phyloP scores from a whole-genome alignment of 2,888 invertebrate species.

The Drosophila subquinaria region DNA sequence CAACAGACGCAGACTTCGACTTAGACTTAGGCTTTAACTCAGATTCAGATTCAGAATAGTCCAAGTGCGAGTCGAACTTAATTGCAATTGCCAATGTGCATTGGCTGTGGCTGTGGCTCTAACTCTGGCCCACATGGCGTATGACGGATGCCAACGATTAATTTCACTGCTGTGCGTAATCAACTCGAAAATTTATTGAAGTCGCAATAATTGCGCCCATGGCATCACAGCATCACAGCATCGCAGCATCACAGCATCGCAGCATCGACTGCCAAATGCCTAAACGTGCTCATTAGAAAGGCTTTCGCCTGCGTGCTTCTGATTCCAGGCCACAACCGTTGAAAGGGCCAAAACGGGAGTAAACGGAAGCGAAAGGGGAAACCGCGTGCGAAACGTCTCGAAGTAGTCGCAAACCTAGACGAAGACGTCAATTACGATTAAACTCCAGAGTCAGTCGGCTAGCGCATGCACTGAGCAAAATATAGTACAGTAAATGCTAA shows the following conservation, averaged over 20 bases:
- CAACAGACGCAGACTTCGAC: background rate
- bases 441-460: conserved; percentile 20
- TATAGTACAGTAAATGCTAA: background rate
- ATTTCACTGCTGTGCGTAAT: conserved; percentile 76
- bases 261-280: conserved; percentile 41
- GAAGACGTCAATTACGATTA: conserved; percentile 30
- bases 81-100: conserved; percentile 65
- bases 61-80: conserved; percentile 57
- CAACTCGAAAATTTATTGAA: conserved; percentile 79
- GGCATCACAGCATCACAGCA: conserved; percentile 37
- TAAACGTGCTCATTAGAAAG: conserved; percentile 72
- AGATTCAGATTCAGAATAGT: conserved; percentile 6
- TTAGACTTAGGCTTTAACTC: background rate
- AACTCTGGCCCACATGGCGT: conserved; percentile 40
- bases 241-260: conserved; percentile 2
- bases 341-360: background rate
- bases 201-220: conserved; percentile 77
- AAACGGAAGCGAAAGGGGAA: too few relatives aligned
- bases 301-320: conserved; percentile 73
- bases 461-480: conserved; percentile 39
- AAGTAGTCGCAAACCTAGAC: background rate
- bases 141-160: conserved; percentile 75
- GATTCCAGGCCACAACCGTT: conserved; percentile 62
- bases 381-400: conserved; percentile 2
- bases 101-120: background rate